Conservation (phyloP, 2,888 invertebrate species). For the Cyaniris semiargus region DNA sequence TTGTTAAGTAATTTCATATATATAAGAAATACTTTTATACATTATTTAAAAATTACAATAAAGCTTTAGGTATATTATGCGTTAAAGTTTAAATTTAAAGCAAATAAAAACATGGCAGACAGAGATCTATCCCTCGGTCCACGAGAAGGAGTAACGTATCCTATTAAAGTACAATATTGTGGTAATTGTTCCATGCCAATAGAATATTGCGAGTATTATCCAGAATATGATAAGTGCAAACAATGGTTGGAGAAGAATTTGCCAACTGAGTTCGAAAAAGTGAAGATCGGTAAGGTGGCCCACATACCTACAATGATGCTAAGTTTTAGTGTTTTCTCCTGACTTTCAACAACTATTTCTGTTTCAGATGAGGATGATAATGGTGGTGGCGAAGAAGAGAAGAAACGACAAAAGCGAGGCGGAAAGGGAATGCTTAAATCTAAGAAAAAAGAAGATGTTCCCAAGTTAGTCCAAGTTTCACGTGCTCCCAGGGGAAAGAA, state of each 20-base stretch:
- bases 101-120: constrained; percentile 74
- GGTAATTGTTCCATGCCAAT: constrained; percentile 97
- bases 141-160: constrained; percentile 88
- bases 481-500: constrained; percentile 98
- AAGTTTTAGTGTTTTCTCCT: background rate
- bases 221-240: constrained; percentile 98
- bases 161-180: constrained; percentile 92
- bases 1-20: background rate
- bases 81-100: constrained; percentile 29
- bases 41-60: background rate
- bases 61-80: constrained; percentile 24
- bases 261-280: constrained; percentile 95
- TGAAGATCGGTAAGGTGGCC: constrained; percentile 83
- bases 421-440: constrained; percentile 97
- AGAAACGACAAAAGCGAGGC: constrained; percentile 97
- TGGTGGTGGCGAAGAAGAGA: constrained; percentile 92
- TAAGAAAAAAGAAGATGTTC: constrained; percentile 95
- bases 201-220: constrained; percentile 99
- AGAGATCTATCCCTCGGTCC: constrained; percentile 83
- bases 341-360: background rate
- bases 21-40: background rate
- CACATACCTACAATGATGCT: background rate
- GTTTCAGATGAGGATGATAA: constrained; percentile 82
- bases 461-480: constrained; percentile 91
- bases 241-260: constrained; percentile 97